Evolutionary conservation across 2,797 vertebrate genomes (phyloP), one percentile per base, ranked within the genome.

Genomic region (Xyrichtys novacula): DNA sequence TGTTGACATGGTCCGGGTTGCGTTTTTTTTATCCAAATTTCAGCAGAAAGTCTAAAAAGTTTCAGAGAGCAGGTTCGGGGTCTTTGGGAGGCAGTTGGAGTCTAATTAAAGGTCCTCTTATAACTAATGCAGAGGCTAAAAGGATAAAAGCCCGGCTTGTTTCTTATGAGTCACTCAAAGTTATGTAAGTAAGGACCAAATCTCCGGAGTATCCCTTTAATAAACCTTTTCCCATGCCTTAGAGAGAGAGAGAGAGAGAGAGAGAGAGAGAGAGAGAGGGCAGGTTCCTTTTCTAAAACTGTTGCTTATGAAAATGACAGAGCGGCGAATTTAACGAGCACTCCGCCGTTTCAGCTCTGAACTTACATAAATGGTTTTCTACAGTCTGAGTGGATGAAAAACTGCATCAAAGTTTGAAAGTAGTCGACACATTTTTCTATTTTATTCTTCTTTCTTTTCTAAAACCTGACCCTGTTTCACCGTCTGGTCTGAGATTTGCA

Each of bases 111-210:
- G 34, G 36, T 1, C 1, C 14, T 53, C 20, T 59, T 43, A 54
- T 38, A 29, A 36, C 38, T 53, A 22, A 68, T 43, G 28, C 28
- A 36, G 28, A 7, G 3, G n/a, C n/a, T 55, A 22, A 55, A 48
- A 47, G 15, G 38, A 34, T 31, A 32, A 32, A 32, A 8, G 7
- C 3, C 11, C 7, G 11, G 11, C 5, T 32, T 25, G 25, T 61
- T 34, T 57, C 40, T 34, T 31, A 40, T n/a, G n/a, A 62, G 38
- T 63, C 34, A 29, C 23, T 62, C 11, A 65, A 11, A 10, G 38
- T 40, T 10, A 62, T 39, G 23, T 0, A 36, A 47, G 29, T 15
- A 2, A 8, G 39, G n/a, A 17, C 11, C 65, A 53, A 52, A 66
- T 67, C 19, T 47, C 52, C 52, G 1, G 15, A 60, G 42, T 40